These are phyloP conservation scores for Sericinus montela DNA, from an alignment of 2,888 invertebrate genomes.

Conservation along the genomic window DNA sequence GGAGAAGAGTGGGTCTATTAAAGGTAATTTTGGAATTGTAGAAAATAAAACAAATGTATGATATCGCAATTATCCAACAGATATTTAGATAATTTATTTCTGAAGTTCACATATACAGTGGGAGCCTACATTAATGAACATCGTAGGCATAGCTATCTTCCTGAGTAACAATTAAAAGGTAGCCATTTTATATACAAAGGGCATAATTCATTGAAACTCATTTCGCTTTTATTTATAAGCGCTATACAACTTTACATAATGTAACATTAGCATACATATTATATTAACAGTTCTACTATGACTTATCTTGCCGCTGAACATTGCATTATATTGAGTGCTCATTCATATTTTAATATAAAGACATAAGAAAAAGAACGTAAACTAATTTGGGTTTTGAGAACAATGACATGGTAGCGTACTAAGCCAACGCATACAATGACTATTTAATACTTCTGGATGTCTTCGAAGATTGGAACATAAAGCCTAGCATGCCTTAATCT, in stretches of 20 bases:
- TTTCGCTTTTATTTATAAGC: slow-evolving; percentile 58
- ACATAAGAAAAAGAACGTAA: slow-evolving; percentile 43
- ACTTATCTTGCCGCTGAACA: slow-evolving; percentile 33
- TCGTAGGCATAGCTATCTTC: slow-evolving; percentile 70
- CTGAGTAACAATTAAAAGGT: slow-evolving; percentile 58
- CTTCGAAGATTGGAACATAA: too few species aligned
- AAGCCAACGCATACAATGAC: too few species aligned
- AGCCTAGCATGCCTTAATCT: too few species aligned
- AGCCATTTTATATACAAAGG: slow-evolving; percentile 67
- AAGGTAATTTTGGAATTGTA: background rate
- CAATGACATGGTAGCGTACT: background rate
- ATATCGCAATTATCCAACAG: slow-evolving; percentile 71
- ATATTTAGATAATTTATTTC: slow-evolving; percentile 66
- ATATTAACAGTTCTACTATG: slow-evolving; percentile 30
- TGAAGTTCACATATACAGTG: slow-evolving; percentile 67
- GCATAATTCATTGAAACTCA: slow-evolving; percentile 43
- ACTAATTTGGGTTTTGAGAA: slow-evolving; percentile 30
- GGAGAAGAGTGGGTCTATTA: background rate
- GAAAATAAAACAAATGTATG: slow-evolving; percentile 59
- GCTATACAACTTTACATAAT: slow-evolving; percentile 70
- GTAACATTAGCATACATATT: slow-evolving; percentile 42
- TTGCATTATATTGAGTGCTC: slow-evolving; percentile 27
- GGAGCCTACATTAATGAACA: slow-evolving; percentile 69
- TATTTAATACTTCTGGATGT: too few species aligned
- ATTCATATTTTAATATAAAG: slow-evolving; percentile 15